Percentiles rank a stretch among this genome's conserved stretches.
Evolutionary conservation across 35 echinoderm and acorn worm species (phyloP).

Genomic region (Amphiura filiformis): DNA sequence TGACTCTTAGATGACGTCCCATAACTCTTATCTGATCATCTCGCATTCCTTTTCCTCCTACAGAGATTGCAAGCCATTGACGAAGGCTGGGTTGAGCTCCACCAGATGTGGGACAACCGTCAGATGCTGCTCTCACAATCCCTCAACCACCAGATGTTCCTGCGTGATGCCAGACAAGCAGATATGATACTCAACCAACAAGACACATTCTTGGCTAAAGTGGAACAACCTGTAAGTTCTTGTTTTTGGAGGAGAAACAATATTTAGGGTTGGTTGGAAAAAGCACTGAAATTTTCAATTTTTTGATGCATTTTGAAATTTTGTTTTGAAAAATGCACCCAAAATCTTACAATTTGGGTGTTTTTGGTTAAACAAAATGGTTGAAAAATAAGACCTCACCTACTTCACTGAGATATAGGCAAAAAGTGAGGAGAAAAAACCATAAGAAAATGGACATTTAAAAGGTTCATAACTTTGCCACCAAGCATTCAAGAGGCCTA

Average conservation of each 20-base stretch:
- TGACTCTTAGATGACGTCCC: neutral
- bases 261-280: neutral
- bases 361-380: too few species aligned
- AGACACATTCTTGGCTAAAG: slow-evolving; percentile 97
- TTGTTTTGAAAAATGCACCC: too few species aligned
- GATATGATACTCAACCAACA: slow-evolving; percentile 97
- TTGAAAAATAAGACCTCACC: too few species aligned
- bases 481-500: too few species aligned
- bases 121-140: slow-evolving; percentile 95
- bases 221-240: slow-evolving; percentile 92
- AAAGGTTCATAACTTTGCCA: too few species aligned
- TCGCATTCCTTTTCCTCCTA: neutral
- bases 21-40: neutral
- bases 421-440: too few species aligned
- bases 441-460: too few species aligned
- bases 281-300: neutral
- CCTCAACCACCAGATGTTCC: slow-evolving; percentile 99
- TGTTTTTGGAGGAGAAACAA: neutral
- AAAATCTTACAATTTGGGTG: too few species aligned
- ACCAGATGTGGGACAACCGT: slow-evolving; percentile 99
- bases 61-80: slow-evolving; percentile 97
- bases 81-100: slow-evolving; percentile 96
- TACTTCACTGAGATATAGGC: too few species aligned
- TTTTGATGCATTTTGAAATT: neutral
- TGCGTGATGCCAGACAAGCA: slow-evolving; percentile 90